Evolutionary conservation across 23 tunicate species (phyloP).

Genomic region (Diplosoma virens): DNA sequence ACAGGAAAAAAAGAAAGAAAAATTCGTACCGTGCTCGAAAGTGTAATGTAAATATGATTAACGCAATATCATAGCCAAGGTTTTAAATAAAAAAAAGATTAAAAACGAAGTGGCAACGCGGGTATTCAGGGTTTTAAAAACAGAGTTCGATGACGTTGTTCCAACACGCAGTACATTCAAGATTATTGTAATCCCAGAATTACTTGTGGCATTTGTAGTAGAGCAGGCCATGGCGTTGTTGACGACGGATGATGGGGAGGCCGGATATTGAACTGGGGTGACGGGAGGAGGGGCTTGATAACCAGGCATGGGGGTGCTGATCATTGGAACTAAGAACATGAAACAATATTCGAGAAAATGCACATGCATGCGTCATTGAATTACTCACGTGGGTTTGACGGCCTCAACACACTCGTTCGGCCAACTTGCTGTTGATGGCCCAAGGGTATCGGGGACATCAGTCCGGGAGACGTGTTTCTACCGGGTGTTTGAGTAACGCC

Average conservation of each 20-base stretch:
- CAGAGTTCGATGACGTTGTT: too few species aligned
- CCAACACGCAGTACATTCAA: too few species aligned
- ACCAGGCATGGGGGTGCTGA: constrained; percentile 94
- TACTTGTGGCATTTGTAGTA: background rate
- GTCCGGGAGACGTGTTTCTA: constrained; percentile 2
- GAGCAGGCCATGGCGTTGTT: background rate
- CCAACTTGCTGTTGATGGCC: constrained; percentile 14
- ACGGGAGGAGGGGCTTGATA: constrained; percentile 28
- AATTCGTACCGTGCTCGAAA: too few species aligned
- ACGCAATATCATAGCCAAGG: too few species aligned
- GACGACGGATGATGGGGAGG: background rate
- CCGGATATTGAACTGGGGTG: constrained; percentile 15
- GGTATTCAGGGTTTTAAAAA: too few species aligned
- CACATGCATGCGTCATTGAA: too few species aligned
- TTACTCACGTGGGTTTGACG: constrained; percentile 70
- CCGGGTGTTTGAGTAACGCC: background rate
- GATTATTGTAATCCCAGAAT: too few species aligned
- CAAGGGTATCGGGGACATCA: constrained; percentile 47
- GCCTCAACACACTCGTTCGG: constrained; percentile 20
- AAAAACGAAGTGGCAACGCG: too few species aligned
- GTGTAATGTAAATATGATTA: too few species aligned
- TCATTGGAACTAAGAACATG: constrained; percentile 63
- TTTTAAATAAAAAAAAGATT: too few species aligned
- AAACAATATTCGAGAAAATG: background rate
- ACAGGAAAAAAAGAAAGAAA: too few species aligned